These are phyloP conservation scores for Hormiphora californensis DNA, from an alignment of 37 sponge, comb jelly and placozoan genomes.

Conservation along the genomic window DNA sequence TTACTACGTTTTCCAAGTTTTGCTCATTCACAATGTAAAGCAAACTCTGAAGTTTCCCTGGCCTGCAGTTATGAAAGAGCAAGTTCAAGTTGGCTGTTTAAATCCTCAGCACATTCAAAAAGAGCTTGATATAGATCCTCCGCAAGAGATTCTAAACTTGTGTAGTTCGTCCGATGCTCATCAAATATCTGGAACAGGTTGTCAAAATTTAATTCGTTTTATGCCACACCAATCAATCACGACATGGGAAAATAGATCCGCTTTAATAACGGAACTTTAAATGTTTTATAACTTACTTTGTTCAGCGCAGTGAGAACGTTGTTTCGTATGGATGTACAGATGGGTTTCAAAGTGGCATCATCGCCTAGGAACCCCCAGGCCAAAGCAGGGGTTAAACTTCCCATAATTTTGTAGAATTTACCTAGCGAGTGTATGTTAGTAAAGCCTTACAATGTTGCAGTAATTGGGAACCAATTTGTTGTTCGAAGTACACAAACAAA, in stretches of 20 bases:
- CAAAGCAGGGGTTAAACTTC: neutral
- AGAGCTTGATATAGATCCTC: neutral
- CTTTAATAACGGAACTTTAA: neutral
- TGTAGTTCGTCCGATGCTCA: neutral
- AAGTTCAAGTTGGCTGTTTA: neutral
- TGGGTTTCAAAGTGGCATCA: slow-evolving; percentile 1
- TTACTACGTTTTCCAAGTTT: no score
- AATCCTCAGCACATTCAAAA: neutral
- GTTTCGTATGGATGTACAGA: neutral
- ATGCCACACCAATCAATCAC: neutral
- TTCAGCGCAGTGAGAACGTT: neutral
- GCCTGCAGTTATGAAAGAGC: no score
- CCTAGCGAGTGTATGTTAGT: neutral
- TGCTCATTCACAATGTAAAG: no score
- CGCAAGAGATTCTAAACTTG: neutral
- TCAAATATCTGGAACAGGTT: neutral
- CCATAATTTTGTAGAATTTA: slow-evolving; percentile 29
- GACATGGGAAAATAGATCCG: neutral
- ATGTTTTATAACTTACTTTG: neutral
- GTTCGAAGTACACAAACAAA: no score
- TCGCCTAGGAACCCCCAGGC: slow-evolving; percentile 52
- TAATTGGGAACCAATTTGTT: no score
- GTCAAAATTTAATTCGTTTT: neutral
- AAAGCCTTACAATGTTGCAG: neutral
- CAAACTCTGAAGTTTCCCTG: no score